Conservation (phyloP, 1,140 invertebrate species). For the Caenorhabditis elegans region WBcel235 BX284602.5:14435001-14435500, state of each 20-base stretch:
- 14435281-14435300: neutral
- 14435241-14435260: neutral
- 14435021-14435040: neutral
- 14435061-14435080: neutral
- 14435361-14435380: too few relatives aligned
- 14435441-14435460: too few relatives aligned
- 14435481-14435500: too few relatives aligned
- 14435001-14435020: neutral
- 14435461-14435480: too few relatives aligned
- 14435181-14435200: neutral
- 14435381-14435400: too few relatives aligned
- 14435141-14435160: neutral
- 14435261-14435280: neutral
- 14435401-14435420: too few relatives aligned
- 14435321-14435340: neutral
- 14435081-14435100: neutral
- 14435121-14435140: constrained; percentile 14
- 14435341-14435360: too few relatives aligned
- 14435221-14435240: neutral
- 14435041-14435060: neutral
- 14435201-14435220: neutral
- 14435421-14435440: too few relatives aligned
- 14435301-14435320: neutral
- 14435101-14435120: neutral
- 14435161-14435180: neutral